phyloP scores from a whole-genome alignment of 2,797 vertebrate genomes.

The Enteromius radiatus region DNA sequence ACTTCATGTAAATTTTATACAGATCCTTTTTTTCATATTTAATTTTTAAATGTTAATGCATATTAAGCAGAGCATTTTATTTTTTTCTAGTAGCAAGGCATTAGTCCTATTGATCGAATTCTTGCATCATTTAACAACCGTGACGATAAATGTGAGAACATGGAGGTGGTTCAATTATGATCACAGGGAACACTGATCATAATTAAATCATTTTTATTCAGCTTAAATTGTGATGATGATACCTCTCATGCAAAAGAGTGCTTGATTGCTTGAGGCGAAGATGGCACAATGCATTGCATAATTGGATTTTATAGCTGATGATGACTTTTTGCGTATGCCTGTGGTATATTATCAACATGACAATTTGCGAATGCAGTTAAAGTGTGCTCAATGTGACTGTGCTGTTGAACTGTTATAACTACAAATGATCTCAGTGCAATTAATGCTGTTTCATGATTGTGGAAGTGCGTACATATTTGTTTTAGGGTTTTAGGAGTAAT shows the following conservation, averaged over 20 bases:
- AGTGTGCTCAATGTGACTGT: slow-evolving; percentile 31
- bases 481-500: background rate
- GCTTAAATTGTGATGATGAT: slow-evolving; percentile 8
- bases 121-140: background rate
- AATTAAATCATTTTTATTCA: slow-evolving; percentile 36
- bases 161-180: slow-evolving; percentile 15
- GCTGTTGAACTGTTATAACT: slow-evolving; percentile 2
- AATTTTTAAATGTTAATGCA: background rate
- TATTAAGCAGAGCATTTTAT: background rate
- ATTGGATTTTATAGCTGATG: slow-evolving; percentile 44
- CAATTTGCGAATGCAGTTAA: slow-evolving; percentile 31
- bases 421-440: background rate
- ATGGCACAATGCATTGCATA: slow-evolving; percentile 36
- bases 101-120: background rate
- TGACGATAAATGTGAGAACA: background rate
- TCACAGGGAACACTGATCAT: slow-evolving; percentile 19
- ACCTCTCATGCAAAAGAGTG: slow-evolving; percentile 11
- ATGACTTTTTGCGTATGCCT: slow-evolving; percentile 22
- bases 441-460: background rate
- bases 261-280: slow-evolving; percentile 28
- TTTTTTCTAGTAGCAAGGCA: background rate
- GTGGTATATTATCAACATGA: slow-evolving; percentile 11
- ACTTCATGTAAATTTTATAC: background rate
- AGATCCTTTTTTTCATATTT: no score
- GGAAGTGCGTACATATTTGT: background rate